phyloP scores from a whole-genome alignment of 1,140 invertebrate species.

The Drosophila bocki region DNA sequence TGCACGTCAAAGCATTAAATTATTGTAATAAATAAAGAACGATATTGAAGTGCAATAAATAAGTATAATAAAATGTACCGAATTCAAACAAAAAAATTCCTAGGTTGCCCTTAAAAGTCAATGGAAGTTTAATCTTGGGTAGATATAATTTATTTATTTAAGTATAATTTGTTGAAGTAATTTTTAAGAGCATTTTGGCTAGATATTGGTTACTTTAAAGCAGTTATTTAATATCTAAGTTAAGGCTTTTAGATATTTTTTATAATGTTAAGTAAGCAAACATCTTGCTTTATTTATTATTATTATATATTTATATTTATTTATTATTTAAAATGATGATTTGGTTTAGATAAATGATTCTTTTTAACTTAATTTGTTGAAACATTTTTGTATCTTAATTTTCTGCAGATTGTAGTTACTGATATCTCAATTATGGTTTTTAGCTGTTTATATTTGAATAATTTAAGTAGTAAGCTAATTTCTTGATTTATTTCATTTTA shows the following conservation, averaged over 20 bases:
- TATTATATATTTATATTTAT: no score
- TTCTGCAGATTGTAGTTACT: no score
- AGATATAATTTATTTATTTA: no score
- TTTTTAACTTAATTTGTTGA: no score
- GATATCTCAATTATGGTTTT: background rate
- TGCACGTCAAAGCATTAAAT: slow-evolving; percentile 40
- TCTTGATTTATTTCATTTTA: background rate
- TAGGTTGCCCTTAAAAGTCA: slow-evolving; percentile 22
- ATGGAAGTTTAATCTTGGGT: slow-evolving; percentile 32
- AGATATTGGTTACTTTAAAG: no score
- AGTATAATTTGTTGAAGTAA: background rate
- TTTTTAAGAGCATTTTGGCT: background rate
- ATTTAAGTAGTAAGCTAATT: background rate
- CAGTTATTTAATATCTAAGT: no score
- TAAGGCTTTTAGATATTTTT: no score
- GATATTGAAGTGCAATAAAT: slow-evolving; percentile 60
- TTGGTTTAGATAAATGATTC: no score
- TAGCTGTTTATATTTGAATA: background rate
- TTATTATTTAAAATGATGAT: no score
- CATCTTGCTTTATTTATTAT: no score
- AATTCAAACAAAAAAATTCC: slow-evolving; percentile 2
- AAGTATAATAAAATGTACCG: slow-evolving; percentile 53
- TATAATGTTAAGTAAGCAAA: no score
- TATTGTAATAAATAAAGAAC: slow-evolving; percentile 54
- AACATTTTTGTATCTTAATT: no score